Base-by-base conservation (phyloP, 2,113 vertebrate species). In the Ciconia stormi region DNA sequence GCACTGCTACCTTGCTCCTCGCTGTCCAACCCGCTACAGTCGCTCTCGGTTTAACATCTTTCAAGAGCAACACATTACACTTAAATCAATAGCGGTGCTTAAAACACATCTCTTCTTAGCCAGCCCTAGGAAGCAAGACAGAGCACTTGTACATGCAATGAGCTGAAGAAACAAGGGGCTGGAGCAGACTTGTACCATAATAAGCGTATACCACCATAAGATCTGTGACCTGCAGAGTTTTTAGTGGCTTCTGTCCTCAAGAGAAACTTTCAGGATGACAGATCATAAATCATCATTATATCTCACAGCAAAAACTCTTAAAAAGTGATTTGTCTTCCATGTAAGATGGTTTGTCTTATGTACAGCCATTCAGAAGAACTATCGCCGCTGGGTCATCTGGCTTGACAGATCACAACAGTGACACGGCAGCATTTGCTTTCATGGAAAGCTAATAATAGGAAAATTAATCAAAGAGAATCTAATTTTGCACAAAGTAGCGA, bases 21-120 rank as follows among this genome's bases (percentile, higher is more conserved):
- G 0, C 42, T 40, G 6, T 13, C 62, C 82, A 71, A 61, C 50
- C 55, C 0, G 0, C 49, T 29, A 50, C 30, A 11, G 53, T 30
- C 1, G 0, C 65, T 34, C 61, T 40, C 9, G 0, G 14, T n/a
- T 53, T 53, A 30, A 53, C 32, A 46, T 47, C 62, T 47, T 94
- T 25, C 55, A 62, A 47, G 47, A 71, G 53, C 20, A 34, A 56
- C 13, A 16, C 3, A 17, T 73, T 77, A 47, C 62, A 47, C 29
- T 76, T 59, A 52, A 46, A 85, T 47, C 27, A 40, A 50, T 4
- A 36, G 52, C 1, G 0, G 16, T 40, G 19, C 76, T 82, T 73
- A 55, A 71, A 90, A 47, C 15, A 63, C 0, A 0, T 23, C 1
- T 4, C 19, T 30, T 62, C 16, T 65, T 14, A 44, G 34, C 38